Evolutionary conservation across 2,113 vertebrate species (phyloP).

Genomic region (Rhadina sibilatrix): DNA sequence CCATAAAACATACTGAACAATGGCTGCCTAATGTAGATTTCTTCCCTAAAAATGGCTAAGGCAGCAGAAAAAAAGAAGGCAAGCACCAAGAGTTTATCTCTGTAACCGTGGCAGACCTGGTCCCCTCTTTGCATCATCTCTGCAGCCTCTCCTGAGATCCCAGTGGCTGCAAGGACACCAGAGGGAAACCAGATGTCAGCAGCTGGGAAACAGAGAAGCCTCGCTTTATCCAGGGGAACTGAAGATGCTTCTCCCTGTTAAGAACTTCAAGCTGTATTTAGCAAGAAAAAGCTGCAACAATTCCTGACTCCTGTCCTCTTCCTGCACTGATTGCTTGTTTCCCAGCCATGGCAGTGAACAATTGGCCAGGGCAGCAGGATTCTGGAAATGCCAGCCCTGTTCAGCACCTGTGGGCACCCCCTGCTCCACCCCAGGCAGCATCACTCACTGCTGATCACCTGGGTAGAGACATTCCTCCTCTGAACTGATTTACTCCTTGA

Average conservation of each 20-base stretch:
- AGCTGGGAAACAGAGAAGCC: not conserved
- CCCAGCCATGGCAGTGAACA: not conserved
- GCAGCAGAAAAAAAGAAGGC: not conserved
- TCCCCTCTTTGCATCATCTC: not conserved
- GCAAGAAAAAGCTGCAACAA: not conserved
- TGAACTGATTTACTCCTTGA: not conserved
- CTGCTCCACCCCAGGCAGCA: not conserved
- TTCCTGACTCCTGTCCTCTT: not conserved
- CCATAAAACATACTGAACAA: conserved; percentile 14
- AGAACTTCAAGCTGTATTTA: not conserved
- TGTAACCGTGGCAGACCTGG: not conserved
- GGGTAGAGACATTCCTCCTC: not conserved
- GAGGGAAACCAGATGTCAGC: not conserved
- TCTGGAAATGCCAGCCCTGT: not conserved
- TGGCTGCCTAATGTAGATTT: not conserved
- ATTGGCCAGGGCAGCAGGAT: fast-evolving
- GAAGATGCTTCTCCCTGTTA: not conserved
- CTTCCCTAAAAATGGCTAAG: not conserved
- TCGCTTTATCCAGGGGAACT: not conserved
- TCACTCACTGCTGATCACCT: not conserved
- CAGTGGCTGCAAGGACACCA: not conserved
- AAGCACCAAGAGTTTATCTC: not conserved
- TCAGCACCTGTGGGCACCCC: not conserved
- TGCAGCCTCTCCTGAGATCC: not conserved
- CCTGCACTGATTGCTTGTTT: not conserved